Conservation (phyloP, 2,888 invertebrate genomes). For the Octonoba sinensis region DNA sequence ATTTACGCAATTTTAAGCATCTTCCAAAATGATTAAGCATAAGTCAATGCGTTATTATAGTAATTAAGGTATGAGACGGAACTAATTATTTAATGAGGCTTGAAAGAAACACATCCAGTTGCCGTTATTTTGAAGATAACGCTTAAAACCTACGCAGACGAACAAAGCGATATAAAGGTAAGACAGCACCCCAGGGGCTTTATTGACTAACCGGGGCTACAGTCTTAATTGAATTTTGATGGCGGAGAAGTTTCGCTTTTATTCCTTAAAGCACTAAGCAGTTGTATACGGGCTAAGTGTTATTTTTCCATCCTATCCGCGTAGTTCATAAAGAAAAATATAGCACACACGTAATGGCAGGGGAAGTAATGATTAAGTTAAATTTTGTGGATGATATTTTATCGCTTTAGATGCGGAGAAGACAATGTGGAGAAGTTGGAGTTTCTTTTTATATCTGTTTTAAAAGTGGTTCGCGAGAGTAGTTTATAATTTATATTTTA, state of each 20-base stretch:
- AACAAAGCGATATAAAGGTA: neutral
- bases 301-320: too few species aligned
- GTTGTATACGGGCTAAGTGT: too few species aligned
- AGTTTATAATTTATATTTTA: too few species aligned
- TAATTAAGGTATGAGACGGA: constrained; percentile 37
- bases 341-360: too few species aligned
- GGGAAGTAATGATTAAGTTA: too few species aligned
- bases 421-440: too few species aligned
- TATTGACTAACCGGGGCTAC: constrained; percentile 24
- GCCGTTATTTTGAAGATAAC: neutral
- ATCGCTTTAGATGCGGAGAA: too few species aligned
- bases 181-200: constrained; percentile 16
- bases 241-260: constrained; percentile 16
- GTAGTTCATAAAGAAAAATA: too few species aligned
- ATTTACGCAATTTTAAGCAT: too few species aligned
- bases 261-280: neutral
- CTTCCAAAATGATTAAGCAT: neutral
- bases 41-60: constrained; percentile 25
- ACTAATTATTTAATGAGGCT: constrained; percentile 33
- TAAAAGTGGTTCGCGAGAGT: too few species aligned
- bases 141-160: constrained; percentile 1
- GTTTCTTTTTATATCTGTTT: too few species aligned
- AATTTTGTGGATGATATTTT: too few species aligned
- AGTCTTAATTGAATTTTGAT: constrained; percentile 44
- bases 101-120: constrained; percentile 12